A percentile compares a stretch with the other conserved stretches of the same genome.
Conservation (phyloP, 2,888 invertebrate genomes). For the Apotomis betuletana region DNA sequence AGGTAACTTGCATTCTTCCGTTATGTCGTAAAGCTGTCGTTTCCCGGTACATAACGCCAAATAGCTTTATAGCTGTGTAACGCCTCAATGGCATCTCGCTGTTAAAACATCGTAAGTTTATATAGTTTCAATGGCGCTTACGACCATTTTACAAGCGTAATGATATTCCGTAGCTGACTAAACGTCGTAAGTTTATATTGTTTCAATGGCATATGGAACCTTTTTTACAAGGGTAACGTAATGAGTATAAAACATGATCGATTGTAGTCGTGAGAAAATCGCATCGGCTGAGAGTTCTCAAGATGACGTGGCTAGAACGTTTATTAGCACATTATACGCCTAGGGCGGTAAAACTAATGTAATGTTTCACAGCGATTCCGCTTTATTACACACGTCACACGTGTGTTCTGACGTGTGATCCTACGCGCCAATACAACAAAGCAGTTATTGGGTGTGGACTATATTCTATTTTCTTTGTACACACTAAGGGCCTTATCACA, state of each 20-base stretch:
- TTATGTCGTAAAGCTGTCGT: neutral
- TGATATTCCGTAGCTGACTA: too few relatives aligned
- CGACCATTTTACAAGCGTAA: neutral
- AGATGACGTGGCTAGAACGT: neutral
- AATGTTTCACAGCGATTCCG: too few relatives aligned
- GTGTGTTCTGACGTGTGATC: too few relatives aligned
- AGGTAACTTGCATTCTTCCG: neutral
- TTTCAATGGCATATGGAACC: neutral
- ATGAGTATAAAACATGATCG: constrained; percentile 2
- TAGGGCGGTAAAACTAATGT: neutral
- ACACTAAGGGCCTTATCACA: too few relatives aligned
- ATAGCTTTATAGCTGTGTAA: constrained; percentile 1
- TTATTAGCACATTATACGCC: neutral
- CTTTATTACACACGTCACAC: too few relatives aligned
- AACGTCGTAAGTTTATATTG: neutral
- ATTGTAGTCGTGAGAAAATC: constrained; percentile 19
- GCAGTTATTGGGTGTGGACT: too few relatives aligned
- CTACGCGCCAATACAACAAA: too few relatives aligned
- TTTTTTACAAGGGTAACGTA: neutral
- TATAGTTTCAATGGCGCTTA: too few relatives aligned
- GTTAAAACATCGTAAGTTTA: neutral
- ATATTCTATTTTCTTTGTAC: too few relatives aligned
- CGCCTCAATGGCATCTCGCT: neutral
- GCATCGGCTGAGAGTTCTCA: constrained; percentile 4
- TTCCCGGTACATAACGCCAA: neutral